These are phyloP conservation scores for Heteromormyrus szaboi DNA, from an alignment of 2,797 vertebrate species.

Conservation along the genomic window DNA sequence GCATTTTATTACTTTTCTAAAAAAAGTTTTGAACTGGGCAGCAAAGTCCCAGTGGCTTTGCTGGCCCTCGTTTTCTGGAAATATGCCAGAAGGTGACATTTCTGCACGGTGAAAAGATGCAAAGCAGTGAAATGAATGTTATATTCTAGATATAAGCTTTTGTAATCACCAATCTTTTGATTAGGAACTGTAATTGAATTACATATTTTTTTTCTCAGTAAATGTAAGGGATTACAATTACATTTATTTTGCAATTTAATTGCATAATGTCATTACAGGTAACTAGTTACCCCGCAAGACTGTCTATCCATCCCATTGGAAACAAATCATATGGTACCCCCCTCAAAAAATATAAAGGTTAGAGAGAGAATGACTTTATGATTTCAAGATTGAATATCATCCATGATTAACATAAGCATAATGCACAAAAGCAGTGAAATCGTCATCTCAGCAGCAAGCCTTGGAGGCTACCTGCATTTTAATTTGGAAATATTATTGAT, in stretches of 20 bases:
- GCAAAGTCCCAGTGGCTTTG: background rate
- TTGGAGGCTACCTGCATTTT: background rate
- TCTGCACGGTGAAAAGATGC: background rate
- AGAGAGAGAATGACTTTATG: background rate
- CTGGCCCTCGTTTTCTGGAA: background rate
- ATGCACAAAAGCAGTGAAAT: background rate
- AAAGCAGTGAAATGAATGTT: background rate
- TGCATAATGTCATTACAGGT: background rate
- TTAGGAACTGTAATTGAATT: background rate
- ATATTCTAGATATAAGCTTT: background rate
- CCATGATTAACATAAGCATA: background rate
- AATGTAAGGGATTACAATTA: background rate
- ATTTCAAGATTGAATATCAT: constrained; percentile 38
- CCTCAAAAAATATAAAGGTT: background rate
- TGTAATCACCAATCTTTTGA: background rate
- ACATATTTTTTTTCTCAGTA: background rate
- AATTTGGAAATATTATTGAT: background rate
- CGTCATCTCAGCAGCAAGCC: background rate
- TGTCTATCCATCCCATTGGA: background rate
- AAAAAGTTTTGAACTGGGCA: background rate
- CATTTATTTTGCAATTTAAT: background rate
- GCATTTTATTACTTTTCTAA: background rate
- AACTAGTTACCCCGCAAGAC: background rate
- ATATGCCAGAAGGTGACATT: background rate
- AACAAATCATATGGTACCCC: background rate